Percentiles rank a stretch among this genome's conserved stretches.
These are phyloP conservation scores for Aptenodytes patagonicus DNA, from an alignment of 2,113 vertebrate genomes.

Conservation along the genomic window DNA sequence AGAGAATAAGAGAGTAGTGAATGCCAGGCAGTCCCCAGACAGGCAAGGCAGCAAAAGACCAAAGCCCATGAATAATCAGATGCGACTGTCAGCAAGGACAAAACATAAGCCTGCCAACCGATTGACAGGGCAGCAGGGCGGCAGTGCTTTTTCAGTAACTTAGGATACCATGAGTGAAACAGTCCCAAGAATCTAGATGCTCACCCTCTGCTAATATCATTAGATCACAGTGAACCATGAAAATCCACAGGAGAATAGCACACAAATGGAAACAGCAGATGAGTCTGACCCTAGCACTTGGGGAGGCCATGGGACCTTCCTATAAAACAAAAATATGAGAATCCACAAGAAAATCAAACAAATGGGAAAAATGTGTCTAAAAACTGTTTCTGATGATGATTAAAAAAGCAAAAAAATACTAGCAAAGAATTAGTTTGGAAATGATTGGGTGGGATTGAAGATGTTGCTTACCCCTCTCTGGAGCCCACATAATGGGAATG, in stretches of 20 bases:
- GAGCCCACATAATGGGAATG: slow-evolving; percentile 86
- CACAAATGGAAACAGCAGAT: slow-evolving; percentile 79
- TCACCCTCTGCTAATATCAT: slow-evolving; percentile 65
- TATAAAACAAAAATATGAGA: slow-evolving; percentile 76
- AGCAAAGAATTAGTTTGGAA: slow-evolving; percentile 80
- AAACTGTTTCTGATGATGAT: slow-evolving; percentile 72
- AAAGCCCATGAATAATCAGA: slow-evolving; percentile 27
- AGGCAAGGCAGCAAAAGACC: slow-evolving; percentile 28
- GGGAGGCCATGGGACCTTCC: slow-evolving; percentile 69
- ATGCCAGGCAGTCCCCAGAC: slow-evolving; percentile 30
- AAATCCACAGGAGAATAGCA: slow-evolving; percentile 75
- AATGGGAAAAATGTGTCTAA: slow-evolving; percentile 74
- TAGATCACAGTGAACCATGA: slow-evolving; percentile 66
- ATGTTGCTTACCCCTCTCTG: slow-evolving; percentile 86
- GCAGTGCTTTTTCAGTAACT: slow-evolving; percentile 53
- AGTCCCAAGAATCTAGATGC: slow-evolving; percentile 63
- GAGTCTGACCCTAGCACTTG: slow-evolving; percentile 71
- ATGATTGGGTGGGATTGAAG: slow-evolving; percentile 84
- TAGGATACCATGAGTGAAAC: slow-evolving; percentile 44
- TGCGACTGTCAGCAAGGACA: not conserved
- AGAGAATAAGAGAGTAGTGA: slow-evolving; percentile 46
- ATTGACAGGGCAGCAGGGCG: slow-evolving; percentile 28
- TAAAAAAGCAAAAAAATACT: slow-evolving; percentile 75
- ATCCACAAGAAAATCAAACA: slow-evolving; percentile 79
- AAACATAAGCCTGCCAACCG: slow-evolving; percentile 43